phyloP scores from a whole-genome alignment of 2,888 invertebrate species.

The Ctenicera cuprea region DNA sequence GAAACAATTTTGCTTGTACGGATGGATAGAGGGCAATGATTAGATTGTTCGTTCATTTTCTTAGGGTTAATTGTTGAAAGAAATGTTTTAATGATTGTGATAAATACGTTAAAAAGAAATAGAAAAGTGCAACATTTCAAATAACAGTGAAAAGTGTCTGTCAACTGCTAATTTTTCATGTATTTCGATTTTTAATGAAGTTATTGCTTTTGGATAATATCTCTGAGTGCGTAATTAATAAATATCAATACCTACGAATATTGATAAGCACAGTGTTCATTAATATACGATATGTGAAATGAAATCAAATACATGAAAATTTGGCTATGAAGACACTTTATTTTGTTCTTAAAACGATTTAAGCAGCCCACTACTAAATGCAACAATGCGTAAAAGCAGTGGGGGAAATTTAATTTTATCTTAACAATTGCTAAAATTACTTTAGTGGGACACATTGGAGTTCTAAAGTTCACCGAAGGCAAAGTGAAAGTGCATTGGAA shows the following conservation, averaged over 20 bases:
- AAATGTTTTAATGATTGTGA: constrained; percentile 16
- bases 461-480: constrained; percentile 27
- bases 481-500: constrained; percentile 24
- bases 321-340: constrained; percentile 2
- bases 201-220: constrained; percentile 5
- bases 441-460: constrained; percentile 35
- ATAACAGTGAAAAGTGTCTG: constrained; percentile 19
- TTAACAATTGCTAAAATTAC: constrained; percentile 6
- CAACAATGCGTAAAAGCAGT: constrained; percentile 43
- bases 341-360: constrained; percentile 14
- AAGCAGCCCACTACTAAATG: constrained; percentile 45
- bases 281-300: not conserved
- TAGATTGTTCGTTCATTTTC: not conserved
- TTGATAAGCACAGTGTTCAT: not conserved
- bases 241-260: too few species aligned
- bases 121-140: constrained; percentile 17
- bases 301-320: constrained; percentile 3
- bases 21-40: constrained; percentile 36
- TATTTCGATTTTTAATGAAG: not conserved
- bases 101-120: not conserved
- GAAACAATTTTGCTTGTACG: constrained; percentile 24
- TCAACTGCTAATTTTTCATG: not conserved
- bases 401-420: constrained; percentile 28
- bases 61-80: not conserved
- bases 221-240: too few species aligned